Conservation (phyloP, 2,113 vertebrate genomes). For the Dendrocopos noguchii region DNA sequence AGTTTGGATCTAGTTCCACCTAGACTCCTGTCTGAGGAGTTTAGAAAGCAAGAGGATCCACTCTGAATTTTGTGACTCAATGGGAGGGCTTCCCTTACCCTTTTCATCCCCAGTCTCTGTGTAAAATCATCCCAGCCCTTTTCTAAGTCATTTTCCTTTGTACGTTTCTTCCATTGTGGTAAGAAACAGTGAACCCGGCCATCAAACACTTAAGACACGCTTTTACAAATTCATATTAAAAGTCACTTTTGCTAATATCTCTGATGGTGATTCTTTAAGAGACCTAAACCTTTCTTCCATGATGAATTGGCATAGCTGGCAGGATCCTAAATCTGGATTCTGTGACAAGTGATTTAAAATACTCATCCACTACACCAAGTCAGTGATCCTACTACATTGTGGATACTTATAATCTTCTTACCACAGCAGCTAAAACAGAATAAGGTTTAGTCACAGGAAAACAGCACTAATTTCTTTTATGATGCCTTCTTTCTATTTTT, state of each 20-base stretch:
- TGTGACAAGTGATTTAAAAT: background rate
- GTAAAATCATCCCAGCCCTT: background rate
- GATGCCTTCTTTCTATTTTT: background rate
- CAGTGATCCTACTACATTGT: background rate
- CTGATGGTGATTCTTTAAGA: background rate
- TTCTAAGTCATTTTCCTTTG: background rate
- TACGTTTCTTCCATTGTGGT: background rate
- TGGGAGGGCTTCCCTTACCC: background rate
- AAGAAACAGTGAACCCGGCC: background rate
- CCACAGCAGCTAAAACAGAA: background rate
- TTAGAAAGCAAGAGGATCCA: too few species aligned
- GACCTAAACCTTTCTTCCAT: background rate
- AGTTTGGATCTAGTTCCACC: too few species aligned
- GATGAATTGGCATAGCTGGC: background rate
- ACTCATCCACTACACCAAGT: background rate
- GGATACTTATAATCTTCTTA: background rate
- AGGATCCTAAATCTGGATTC: background rate
- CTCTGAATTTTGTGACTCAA: too few species aligned
- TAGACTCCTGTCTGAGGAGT: too few species aligned
- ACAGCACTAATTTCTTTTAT: background rate
- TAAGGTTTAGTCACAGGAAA: background rate
- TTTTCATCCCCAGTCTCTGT: background rate
- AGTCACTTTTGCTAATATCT: background rate
- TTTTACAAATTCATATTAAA: background rate
- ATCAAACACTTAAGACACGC: background rate